Percentiles rank a stretch among this genome's conserved stretches.
phyloP scores from a whole-genome alignment of 1,140 invertebrate species.

The Bombus polaris region DNA sequence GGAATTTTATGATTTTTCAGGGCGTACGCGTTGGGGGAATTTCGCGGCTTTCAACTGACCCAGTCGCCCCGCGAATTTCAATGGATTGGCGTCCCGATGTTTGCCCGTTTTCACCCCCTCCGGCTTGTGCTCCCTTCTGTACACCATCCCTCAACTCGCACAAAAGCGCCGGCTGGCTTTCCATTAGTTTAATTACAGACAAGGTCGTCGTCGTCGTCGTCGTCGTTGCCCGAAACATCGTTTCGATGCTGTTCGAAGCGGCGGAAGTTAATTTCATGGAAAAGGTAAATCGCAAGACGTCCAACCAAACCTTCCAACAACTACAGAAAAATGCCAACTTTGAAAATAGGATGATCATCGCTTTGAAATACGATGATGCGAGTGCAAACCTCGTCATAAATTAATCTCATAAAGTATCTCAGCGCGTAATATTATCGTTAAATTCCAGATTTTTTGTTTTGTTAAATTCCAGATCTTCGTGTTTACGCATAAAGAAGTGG shows the following conservation, averaged over 20 bases:
- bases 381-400: no score
- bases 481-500: no score
- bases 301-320: neutral
- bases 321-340: neutral
- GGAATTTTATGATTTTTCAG: slow-evolving; percentile 14
- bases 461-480: no score
- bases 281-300: slow-evolving; percentile 41
- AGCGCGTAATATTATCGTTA: no score
- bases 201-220: slow-evolving; percentile 54
- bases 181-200: slow-evolving; percentile 80
- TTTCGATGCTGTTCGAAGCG: slow-evolving; percentile 46
- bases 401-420: no score
- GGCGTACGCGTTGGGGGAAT: slow-evolving; percentile 14
- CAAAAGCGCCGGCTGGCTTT: slow-evolving; percentile 67
- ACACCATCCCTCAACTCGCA: slow-evolving; percentile 37
- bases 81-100: slow-evolving; percentile 64
- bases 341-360: no score
- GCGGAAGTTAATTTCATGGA: slow-evolving; percentile 40
- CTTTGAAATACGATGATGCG: no score
- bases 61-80: slow-evolving; percentile 53
- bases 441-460: no score
- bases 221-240: slow-evolving; percentile 48
- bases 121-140: neutral
- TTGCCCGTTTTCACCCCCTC: slow-evolving; percentile 14
- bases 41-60: slow-evolving; percentile 44